Evolutionary conservation across 2,888 invertebrate species (phyloP).

Genomic region (Lasioglossum villosulum): DNA sequence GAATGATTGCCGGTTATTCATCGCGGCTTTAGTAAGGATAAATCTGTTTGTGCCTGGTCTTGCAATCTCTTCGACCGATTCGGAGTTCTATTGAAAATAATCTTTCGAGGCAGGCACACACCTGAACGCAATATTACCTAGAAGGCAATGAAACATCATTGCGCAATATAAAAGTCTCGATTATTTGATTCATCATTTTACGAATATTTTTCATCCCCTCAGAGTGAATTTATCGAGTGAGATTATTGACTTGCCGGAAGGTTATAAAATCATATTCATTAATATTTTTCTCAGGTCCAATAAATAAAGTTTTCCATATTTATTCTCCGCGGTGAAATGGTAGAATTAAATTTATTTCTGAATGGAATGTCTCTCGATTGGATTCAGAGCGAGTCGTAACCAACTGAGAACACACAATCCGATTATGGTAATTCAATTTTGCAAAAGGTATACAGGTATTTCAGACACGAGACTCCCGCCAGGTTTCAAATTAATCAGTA

Average conservation of each 20-base stretch:
- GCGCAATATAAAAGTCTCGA: neutral
- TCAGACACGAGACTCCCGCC: neutral
- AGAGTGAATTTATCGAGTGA: too few species aligned
- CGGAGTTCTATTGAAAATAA: neutral
- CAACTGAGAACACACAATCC: neutral
- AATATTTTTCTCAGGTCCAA: neutral
- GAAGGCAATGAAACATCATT: neutral
- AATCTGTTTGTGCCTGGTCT: neutral
- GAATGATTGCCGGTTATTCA: slow-evolving; percentile 1
- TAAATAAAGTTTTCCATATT: too few species aligned
- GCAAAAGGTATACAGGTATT: neutral
- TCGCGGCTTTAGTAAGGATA: neutral
- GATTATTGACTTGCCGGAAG: neutral
- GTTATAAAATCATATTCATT: neutral
- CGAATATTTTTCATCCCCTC: neutral
- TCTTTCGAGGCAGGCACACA: neutral
- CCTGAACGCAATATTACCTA: neutral
- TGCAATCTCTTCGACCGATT: neutral
- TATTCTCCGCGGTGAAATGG: too few species aligned
- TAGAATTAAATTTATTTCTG: neutral
- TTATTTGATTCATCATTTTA: neutral
- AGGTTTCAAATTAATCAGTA: neutral
- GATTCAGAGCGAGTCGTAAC: neutral
- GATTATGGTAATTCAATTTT: neutral
- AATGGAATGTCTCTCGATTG: neutral